A percentile compares a stretch with the other conserved stretches of the same genome.
Conservation (phyloP, 1,140 invertebrate species). For the Drosophila albomicans region DNA sequence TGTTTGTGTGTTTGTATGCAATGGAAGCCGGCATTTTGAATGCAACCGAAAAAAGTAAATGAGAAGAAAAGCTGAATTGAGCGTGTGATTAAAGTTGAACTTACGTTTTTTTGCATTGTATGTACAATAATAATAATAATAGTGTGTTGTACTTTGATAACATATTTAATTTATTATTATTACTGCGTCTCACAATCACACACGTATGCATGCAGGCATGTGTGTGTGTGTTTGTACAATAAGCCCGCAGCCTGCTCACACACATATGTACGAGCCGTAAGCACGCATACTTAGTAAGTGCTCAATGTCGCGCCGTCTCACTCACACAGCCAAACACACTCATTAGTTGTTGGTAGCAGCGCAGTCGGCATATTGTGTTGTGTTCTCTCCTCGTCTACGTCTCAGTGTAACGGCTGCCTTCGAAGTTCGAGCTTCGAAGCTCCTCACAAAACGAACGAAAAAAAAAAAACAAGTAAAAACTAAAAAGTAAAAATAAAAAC, state of each 20-base stretch:
- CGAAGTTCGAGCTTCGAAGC: slow-evolving; percentile 71
- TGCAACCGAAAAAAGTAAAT: slow-evolving; percentile 18
- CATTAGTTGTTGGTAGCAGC: slow-evolving; percentile 1
- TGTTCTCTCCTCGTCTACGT: slow-evolving; percentile 47
- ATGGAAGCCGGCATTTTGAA: slow-evolving; percentile 13
- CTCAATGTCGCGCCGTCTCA: slow-evolving; percentile 1
- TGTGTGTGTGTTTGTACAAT: slow-evolving; percentile 4
- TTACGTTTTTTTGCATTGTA: slow-evolving; percentile 6
- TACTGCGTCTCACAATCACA: slow-evolving; percentile 38
- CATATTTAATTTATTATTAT: slow-evolving; percentile 82
- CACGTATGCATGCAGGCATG: background rate
- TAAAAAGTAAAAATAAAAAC: slow-evolving; percentile 15
- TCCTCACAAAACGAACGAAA: slow-evolving; percentile 37
- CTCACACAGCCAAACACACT: slow-evolving; percentile 1
- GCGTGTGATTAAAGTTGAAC: background rate
- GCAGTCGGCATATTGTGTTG: slow-evolving; percentile 42
- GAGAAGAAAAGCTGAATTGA: background rate
- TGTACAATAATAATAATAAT: too few species aligned
- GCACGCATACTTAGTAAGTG: slow-evolving; percentile 8
- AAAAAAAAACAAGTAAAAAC: slow-evolving; percentile 32
- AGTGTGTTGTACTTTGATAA: slow-evolving; percentile 57
- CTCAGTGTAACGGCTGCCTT: slow-evolving; percentile 75
- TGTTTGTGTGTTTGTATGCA: background rate
- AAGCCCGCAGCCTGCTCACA: slow-evolving; percentile 25
- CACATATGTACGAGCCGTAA: background rate